These are phyloP conservation scores for Sylvia borin DNA, from an alignment of 2,797 vertebrate species.

Conservation along the genomic window DNA sequence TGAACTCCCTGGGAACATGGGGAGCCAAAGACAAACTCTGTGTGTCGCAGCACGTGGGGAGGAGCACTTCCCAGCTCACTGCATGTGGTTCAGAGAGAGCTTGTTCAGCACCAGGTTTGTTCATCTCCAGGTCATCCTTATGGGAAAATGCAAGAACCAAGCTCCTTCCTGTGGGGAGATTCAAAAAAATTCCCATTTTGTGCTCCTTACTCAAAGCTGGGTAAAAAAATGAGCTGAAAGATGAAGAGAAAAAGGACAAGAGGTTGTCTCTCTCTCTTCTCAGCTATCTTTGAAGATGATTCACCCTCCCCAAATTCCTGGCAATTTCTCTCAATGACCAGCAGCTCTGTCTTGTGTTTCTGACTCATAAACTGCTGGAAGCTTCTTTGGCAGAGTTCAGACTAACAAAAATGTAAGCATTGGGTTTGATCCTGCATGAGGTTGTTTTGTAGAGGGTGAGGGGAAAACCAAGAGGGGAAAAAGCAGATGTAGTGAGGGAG, in stretches of 20 bases:
- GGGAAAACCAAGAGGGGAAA: background rate
- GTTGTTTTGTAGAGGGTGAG: background rate
- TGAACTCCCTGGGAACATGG: background rate
- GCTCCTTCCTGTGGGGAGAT: background rate
- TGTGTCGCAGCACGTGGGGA: fast-evolving
- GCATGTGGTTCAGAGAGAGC: background rate
- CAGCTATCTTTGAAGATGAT: background rate
- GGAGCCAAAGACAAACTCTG: background rate
- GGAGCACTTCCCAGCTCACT: background rate
- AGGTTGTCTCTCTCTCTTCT: background rate
- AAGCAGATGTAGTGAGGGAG: background rate
- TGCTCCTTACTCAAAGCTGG: background rate
- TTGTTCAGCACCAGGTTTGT: background rate
- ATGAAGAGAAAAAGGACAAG: background rate
- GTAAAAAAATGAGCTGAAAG: background rate
- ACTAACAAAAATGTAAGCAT: background rate
- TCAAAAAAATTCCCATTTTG: background rate
- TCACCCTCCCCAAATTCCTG: slow-evolving; percentile 9
- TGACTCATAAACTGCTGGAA: slow-evolving; percentile 45
- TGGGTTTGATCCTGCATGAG: background rate
- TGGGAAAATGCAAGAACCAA: background rate
- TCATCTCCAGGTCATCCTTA: background rate
- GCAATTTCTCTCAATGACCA: background rate
- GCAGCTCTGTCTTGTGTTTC: background rate
- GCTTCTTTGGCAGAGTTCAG: background rate